Evolutionary conservation across 2,888 invertebrate genomes (phyloP), one percentile per base, ranked within the genome.

Genomic region (Leptogaster cylindrica): DNA sequence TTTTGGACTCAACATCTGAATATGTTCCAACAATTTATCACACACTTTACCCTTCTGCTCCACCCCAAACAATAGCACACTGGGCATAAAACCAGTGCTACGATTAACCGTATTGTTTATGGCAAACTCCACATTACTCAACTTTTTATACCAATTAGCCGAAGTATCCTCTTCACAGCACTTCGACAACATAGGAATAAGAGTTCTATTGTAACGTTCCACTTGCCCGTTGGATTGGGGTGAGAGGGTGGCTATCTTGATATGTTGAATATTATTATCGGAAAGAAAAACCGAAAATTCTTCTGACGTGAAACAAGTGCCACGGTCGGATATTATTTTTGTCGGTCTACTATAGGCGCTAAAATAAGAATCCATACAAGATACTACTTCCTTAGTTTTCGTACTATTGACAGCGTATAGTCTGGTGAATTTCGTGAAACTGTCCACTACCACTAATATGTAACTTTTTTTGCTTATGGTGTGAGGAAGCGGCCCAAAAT

Each of bases 181-280:
- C 27, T 51, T 65, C 1, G 65, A 41, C 3, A 65, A 4, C 41
- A 65, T 65, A 5, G 39, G 36, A 2, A 39, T 65, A n/a, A 65
- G 18, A 2, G 36, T 65, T 25, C 65, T 14, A 33, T 65, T 44
- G 16, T 50, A 12, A 2, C 65, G 10, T 31, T 65, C 50, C 3
- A 65, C 44, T 16, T 77, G 76, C 1, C 76, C 75, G 55, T 76
- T 76, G 0, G 74, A 72, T 27, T 74, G 67, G 1, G 75, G 75
- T 0, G 71, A 71, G 5, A 67, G 72, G 1, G 73, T 70, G 3
- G 76, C 75, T 2, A 75, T 71, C 31, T 70, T 58, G n/a, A 74
- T 70, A 64, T 73, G 73, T 27, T 72, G 61, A 5, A 75, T 71
- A 10, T 41, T 58, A 5, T 71, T 66, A 2, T 65, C 36, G 16